Conservation (phyloP, 2,888 invertebrate genomes). For the Conchocele bisecta region DNA sequence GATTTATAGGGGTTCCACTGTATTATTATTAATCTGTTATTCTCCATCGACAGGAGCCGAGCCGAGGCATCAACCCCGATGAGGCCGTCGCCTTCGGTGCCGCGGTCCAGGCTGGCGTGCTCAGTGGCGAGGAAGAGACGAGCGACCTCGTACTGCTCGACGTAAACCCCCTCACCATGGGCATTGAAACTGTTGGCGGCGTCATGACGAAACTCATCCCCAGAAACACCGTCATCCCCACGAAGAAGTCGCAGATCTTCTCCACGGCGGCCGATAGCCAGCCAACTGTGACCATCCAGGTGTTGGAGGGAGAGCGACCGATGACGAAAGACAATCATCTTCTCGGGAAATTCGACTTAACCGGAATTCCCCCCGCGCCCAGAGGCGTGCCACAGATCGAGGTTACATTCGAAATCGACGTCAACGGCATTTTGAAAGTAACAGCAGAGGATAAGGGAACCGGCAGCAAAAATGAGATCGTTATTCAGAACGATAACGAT, state of each 20-base stretch:
- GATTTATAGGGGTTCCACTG: too few species aligned
- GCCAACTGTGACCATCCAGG: constrained; percentile 98
- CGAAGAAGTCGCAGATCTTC: constrained; percentile 99
- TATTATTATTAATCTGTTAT: too few species aligned
- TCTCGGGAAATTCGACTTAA: constrained; percentile 98
- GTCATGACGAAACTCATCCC: constrained; percentile 99
- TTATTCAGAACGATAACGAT: constrained; percentile 99
- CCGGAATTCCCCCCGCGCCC: constrained; percentile 93
- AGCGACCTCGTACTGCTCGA: constrained; percentile 94
- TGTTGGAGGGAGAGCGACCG: constrained; percentile 98
- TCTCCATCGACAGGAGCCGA: constrained; percentile 98
- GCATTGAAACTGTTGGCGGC: constrained; percentile 99
- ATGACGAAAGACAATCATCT: constrained; percentile 99
- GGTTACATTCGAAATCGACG: constrained; percentile 85
- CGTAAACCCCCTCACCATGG: constrained; percentile 99
- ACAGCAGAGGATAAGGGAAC: constrained; percentile 99
- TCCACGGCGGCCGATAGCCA: constrained; percentile 99
- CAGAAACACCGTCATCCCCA: constrained; percentile 98
- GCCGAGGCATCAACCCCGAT: constrained; percentile 98
- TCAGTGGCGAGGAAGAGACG: constrained; percentile 98
- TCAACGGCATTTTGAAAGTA: constrained; percentile 84
- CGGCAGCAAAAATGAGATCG: constrained; percentile 98
- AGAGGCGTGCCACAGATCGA: constrained; percentile 84
- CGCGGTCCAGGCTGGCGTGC: constrained; percentile 99
- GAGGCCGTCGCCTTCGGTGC: constrained; percentile 99